A percentile compares a stretch with the other conserved stretches of the same genome.
Evolutionary conservation across 2,113 vertebrate species (phyloP).

Genomic region (Hippolais icterina): DNA sequence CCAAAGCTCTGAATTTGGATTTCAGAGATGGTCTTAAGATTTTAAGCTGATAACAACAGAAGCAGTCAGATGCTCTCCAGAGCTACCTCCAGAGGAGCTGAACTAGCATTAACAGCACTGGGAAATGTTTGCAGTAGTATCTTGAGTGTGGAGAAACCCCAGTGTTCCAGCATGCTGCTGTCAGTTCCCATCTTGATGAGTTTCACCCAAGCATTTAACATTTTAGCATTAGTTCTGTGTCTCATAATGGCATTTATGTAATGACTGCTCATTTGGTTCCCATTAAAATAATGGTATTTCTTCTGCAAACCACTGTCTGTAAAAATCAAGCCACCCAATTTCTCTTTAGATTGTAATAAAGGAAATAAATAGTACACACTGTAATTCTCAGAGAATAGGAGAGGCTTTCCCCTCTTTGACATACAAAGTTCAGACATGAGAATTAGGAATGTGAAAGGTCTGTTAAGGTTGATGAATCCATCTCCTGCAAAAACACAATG

Average conservation of each 20-base stretch:
- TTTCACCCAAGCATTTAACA: slow-evolving; percentile 53
- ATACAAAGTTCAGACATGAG: background rate
- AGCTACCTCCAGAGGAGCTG: slow-evolving; percentile 2
- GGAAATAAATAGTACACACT: background rate
- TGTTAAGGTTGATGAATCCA: background rate
- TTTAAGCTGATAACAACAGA: background rate
- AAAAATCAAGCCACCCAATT: slow-evolving; percentile 42
- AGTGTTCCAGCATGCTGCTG: background rate
- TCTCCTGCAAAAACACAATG: background rate
- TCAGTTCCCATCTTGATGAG: slow-evolving; percentile 61
- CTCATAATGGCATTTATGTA: slow-evolving; percentile 56
- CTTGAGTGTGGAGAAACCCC: background rate
- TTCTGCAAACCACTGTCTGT: slow-evolving; percentile 67
- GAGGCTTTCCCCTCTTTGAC: background rate
- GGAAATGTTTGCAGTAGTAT: background rate
- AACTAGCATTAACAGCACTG: background rate
- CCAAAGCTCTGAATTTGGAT: background rate
- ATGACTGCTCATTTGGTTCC: slow-evolving; percentile 67
- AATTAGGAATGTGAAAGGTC: background rate
- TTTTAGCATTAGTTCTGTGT: slow-evolving; percentile 66
- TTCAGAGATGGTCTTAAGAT: background rate
- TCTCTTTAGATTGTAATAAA: slow-evolving; percentile 49
- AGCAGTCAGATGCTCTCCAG: background rate
- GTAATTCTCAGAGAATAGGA: background rate
- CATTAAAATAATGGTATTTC: slow-evolving; percentile 70